Base-by-base conservation (phyloP, 2,888 invertebrate genomes). In the Coenonympha arcania region DNA sequence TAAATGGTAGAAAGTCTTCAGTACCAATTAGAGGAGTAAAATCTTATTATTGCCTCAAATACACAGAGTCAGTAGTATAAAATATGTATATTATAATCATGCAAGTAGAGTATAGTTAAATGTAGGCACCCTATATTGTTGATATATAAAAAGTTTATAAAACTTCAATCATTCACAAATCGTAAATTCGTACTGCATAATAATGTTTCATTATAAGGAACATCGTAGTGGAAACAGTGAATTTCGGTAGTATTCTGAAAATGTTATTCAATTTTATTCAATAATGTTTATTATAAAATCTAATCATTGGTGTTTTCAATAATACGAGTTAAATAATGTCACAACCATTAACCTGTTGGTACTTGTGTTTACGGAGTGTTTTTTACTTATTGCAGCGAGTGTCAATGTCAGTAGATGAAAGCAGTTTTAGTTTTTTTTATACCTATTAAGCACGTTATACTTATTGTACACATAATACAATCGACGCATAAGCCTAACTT, bases 11-110 rank as follows among this genome's bases (percentile, higher is more conserved):
- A 74, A 74, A 72, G 63, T 64, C 63, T 63, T 74, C 70, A 68
- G 52, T 61, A 66, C 53, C 65, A 70, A 73, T 68, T 71, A 71
- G 64, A 52, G 57, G 56, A 64, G 58, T 65, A 69, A 69, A 58
- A 62, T 50, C 71, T 79, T 75, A 61, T 79, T 82, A 80, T 81
- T 80, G 79, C 81, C 76, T 69, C 63, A 70, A 63, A 70, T 58
- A 61, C 48, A 50, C 40, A 45, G 52, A 13, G 43, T 49, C 37
- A 28, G 41, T 45, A 41, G 46, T 40, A 22, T 46, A 31, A 34
- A n/a, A n/a, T n/a, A 26, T 36, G 16, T 34, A 33, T 42, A 51
- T 44, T 15, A 33, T 20, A 44, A 30, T 45, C 24, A 49, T 44
- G 40, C 24, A 37, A 16, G 26, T 34, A 37, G 9, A 39, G 8